Evolutionary conservation across 1,140 invertebrate species (phyloP).

Genomic region (Solen grandis): DNA sequence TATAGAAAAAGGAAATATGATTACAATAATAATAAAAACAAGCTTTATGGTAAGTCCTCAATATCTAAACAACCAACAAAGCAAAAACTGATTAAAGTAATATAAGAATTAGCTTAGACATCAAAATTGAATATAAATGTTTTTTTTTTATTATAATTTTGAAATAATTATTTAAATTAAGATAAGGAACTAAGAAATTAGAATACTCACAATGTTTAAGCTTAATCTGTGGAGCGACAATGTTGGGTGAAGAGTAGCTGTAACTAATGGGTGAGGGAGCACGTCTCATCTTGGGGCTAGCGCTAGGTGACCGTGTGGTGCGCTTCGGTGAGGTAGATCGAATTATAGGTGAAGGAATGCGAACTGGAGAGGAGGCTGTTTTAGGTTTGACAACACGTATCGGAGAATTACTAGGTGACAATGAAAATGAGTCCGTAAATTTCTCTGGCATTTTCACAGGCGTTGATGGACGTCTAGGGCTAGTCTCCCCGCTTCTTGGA

Average conservation of each 20-base stretch:
- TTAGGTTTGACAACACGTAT: slow-evolving; percentile 69
- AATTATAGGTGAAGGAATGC: slow-evolving; percentile 68
- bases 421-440: slow-evolving; percentile 49
- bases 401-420: slow-evolving; percentile 70
- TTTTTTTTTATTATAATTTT: too few species aligned
- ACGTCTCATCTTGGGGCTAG: slow-evolving; percentile 75
- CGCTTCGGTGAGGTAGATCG: slow-evolving; percentile 57
- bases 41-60: too few species aligned
- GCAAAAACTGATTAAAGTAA: too few species aligned
- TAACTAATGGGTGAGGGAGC: slow-evolving; percentile 79
- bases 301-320: slow-evolving; percentile 66
- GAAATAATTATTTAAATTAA: too few species aligned
- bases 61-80: too few species aligned
- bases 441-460: slow-evolving; percentile 59
- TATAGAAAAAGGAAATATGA: too few species aligned
- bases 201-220: slow-evolving; percentile 77
- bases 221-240: slow-evolving; percentile 76
- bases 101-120: too few species aligned
- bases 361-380: slow-evolving; percentile 71
- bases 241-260: slow-evolving; percentile 80
- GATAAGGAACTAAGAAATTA: too few species aligned
- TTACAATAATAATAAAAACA: too few species aligned
- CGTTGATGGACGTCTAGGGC: slow-evolving; percentile 65
- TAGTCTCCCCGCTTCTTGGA: slow-evolving; percentile 61
- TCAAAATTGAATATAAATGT: too few species aligned